Base-by-base conservation (phyloP, 2,113 vertebrate species). In the Grammomys dolichurus region DNA sequence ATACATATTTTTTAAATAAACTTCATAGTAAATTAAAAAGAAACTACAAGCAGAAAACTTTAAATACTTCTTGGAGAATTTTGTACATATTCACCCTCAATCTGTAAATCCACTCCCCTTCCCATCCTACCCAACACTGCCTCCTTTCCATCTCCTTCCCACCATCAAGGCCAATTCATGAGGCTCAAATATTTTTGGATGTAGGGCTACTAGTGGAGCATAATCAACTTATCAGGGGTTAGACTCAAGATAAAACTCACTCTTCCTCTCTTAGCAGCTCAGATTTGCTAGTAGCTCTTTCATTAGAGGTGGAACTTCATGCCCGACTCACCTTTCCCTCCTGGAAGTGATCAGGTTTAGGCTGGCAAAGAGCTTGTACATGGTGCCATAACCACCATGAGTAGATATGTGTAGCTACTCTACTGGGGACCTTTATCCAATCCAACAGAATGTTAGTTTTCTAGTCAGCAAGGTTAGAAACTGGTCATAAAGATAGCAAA, bases 391-490 rank as follows among this genome's bases (percentile, higher is more conserved):
- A 73, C 8, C n/a, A 73, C 70, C 19, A 40, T 73, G 19, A 40
- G 19, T 4, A 20, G 19, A 22, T 40, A 40, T 11, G 3, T 73
- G 72, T n/a, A 73, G 70, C 70, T n/a, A 9, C 17, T 36, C 72
- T 73, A 3, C 19, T 73, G 72, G 72, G n/a, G 19, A 22, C 72
- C n/a, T 73, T 22, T 40, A 73, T 80, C 90, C 19, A 40, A 67
- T 20, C 48, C 75, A 93, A 93, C 1, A 84, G 36, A 93, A 87
- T 46, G 73, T 48, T 43, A 72, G 5, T 73, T 14, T 85, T 89
- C 75, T 69, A 86, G n/a, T 91, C 60, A 87, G 22, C 43, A 92
- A 22, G 46, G 58, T 28, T 60, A 60, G 89, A 96, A 96, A 94
- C 56, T 56, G 33, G 28, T 77, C 22, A 73, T 2, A 76, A 0